Evolutionary conservation across 2,113 vertebrate species (phyloP).

Genomic region (Notechis scutatus): DNA sequence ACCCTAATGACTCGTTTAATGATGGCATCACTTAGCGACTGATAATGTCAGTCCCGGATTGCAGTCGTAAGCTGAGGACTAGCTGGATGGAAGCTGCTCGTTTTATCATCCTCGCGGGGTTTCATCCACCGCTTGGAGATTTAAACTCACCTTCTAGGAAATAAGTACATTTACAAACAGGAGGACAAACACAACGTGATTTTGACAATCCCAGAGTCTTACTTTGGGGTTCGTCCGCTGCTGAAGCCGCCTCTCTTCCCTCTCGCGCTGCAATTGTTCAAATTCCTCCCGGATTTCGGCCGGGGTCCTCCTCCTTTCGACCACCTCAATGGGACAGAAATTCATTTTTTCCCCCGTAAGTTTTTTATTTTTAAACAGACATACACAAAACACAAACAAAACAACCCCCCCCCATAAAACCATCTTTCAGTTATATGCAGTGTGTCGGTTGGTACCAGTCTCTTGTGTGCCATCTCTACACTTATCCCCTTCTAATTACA

Average conservation of each 20-base stretch:
- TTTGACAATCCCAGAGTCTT: neutral
- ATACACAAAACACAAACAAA: no score
- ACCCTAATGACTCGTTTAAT: neutral
- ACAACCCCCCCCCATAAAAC: no score
- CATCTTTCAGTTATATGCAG: no score
- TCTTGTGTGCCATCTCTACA: no score
- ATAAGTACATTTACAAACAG: neutral
- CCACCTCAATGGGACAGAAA: slow-evolving; percentile 74
- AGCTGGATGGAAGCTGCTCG: neutral
- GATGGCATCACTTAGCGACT: neutral
- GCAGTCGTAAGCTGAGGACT: neutral
- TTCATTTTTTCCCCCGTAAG: no score
- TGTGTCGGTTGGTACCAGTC: no score
- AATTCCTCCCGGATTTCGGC: slow-evolving; percentile 96
- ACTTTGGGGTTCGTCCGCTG: slow-evolving; percentile 98
- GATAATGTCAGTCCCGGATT: neutral
- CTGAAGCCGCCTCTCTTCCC: slow-evolving; percentile 90
- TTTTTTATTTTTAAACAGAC: no score
- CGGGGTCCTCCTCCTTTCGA: slow-evolving; percentile 90
- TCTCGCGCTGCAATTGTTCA: slow-evolving; percentile 90
- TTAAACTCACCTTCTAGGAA: neutral
- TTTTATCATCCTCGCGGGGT: neutral
- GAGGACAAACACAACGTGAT: neutral
- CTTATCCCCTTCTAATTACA: no score
- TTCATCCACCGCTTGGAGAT: neutral